These are phyloP conservation scores for Podarcis siculus DNA, from an alignment of 2,797 vertebrate genomes.

Conservation along the genomic window DNA sequence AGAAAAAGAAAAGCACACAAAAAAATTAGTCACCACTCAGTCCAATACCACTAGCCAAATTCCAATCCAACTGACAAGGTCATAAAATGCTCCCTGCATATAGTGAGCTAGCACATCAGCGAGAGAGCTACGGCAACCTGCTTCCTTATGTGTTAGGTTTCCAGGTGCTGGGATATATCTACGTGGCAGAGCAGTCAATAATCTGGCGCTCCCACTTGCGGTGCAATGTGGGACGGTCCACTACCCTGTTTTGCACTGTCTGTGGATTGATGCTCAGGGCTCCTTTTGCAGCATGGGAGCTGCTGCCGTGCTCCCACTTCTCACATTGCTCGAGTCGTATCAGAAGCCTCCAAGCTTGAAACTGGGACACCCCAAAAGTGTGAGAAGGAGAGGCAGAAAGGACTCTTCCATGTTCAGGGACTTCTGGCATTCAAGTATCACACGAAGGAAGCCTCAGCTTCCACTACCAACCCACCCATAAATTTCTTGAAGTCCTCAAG, in stretches of 20 bases:
- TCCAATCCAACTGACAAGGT: not conserved
- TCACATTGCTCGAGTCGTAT: not conserved
- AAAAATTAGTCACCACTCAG: constrained; percentile 16
- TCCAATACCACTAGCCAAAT: not conserved
- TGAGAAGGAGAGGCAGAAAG: not conserved
- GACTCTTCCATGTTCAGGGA: not conserved
- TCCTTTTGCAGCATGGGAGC: not conserved
- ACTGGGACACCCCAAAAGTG: not conserved
- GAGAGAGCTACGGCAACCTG: not conserved
- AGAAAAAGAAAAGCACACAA: not conserved
- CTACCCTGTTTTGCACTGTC: not conserved
- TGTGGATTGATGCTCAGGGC: not conserved
- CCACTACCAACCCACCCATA: not conserved
- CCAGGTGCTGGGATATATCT: not conserved
- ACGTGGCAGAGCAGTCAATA: not conserved
- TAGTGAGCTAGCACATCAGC: not conserved
- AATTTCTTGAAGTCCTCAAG: not conserved
- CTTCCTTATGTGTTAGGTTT: not conserved
- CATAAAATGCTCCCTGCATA: not conserved
- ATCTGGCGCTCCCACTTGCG: too few relatives aligned
- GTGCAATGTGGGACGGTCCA: too few relatives aligned
- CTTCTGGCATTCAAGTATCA: not conserved
- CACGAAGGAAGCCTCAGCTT: not conserved
- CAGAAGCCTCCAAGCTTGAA: not conserved
- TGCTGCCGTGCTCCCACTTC: not conserved